phyloP scores from a whole-genome alignment of 2,888 invertebrate species.

The Nephrocerus scutellatus region DNA sequence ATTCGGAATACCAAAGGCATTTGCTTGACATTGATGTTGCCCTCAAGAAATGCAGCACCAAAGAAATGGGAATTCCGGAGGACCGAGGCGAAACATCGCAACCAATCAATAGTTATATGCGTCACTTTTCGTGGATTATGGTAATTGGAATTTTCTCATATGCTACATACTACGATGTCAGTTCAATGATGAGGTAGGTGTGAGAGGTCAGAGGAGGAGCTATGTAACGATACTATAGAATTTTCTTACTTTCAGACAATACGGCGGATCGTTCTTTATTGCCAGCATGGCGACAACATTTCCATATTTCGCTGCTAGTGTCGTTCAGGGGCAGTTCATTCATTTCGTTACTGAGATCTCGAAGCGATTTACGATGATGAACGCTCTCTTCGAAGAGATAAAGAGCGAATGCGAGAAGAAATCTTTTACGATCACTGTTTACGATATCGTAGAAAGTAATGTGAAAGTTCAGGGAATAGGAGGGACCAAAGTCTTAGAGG shows the following conservation, averaged over 20 bases:
- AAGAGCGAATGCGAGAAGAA: slow-evolving; percentile 38
- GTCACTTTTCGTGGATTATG: slow-evolving; percentile 32
- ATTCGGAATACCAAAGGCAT: slow-evolving; percentile 31
- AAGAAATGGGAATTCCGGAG: slow-evolving; percentile 22
- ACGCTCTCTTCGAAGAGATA: slow-evolving; percentile 38
- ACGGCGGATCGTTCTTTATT: slow-evolving; percentile 30
- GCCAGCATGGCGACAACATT: slow-evolving; percentile 36
- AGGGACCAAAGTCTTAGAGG: slow-evolving; percentile 13
- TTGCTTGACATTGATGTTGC: slow-evolving; percentile 35
- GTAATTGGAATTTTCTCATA: slow-evolving; percentile 28
- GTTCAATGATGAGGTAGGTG: slow-evolving; percentile 29
- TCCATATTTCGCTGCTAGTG: slow-evolving; percentile 38
- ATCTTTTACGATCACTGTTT: slow-evolving; percentile 34
- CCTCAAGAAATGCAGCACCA: slow-evolving; percentile 31
- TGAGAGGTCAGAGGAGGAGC: neutral
- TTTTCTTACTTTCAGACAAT: slow-evolving; percentile 25
- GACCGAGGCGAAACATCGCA: slow-evolving; percentile 18
- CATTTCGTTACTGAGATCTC: slow-evolving; percentile 40
- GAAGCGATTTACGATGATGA: slow-evolving; percentile 38
- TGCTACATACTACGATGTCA: slow-evolving; percentile 31
- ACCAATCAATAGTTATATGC: slow-evolving; percentile 24
- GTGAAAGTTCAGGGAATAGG: slow-evolving; percentile 24
- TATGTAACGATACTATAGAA: neutral
- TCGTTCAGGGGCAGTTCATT: slow-evolving; percentile 42
- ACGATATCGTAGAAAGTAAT: slow-evolving; percentile 42